phyloP scores from a whole-genome alignment of 2,888 invertebrate species.

The Andrena bicolor region DNA sequence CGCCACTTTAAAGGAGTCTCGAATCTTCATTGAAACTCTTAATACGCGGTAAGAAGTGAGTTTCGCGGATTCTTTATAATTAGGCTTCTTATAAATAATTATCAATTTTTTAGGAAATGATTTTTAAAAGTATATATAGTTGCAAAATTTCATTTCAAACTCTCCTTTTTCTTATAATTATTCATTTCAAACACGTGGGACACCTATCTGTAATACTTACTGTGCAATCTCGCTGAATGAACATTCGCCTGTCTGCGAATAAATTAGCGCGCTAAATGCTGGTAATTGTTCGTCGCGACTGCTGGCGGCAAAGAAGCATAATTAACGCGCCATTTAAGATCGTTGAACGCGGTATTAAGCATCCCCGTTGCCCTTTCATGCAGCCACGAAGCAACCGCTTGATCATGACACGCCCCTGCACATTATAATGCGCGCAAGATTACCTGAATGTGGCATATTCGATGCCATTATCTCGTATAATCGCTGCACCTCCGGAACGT shows the following conservation, averaged over 20 bases:
- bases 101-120: too few species aligned
- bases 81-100: too few species aligned
- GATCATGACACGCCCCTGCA: conserved; percentile 65
- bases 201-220: too few species aligned
- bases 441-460: conserved; percentile 66
- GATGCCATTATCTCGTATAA: conserved; percentile 64
- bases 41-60: too few species aligned
- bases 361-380: conserved; percentile 48
- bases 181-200: too few species aligned
- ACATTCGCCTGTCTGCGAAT: not conserved
- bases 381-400: conserved; percentile 59
- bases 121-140: too few species aligned
- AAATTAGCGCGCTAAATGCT: conserved; percentile 14
- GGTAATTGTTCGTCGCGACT: not conserved
- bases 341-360: conserved; percentile 61
- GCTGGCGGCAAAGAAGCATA: conserved; percentile 7
- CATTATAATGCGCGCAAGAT: conserved; percentile 62
- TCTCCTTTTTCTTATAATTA: too few species aligned
- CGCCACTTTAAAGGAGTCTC: not conserved
- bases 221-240: not conserved
- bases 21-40: too few species aligned
- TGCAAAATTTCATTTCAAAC: too few species aligned
- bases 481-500: conserved; percentile 34
- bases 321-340: conserved; percentile 56
- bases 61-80: too few species aligned